Evolutionary conservation across 2,888 invertebrate genomes (phyloP), one percentile per base, ranked within the genome.

Genomic region (Oscheius sp.): DNA sequence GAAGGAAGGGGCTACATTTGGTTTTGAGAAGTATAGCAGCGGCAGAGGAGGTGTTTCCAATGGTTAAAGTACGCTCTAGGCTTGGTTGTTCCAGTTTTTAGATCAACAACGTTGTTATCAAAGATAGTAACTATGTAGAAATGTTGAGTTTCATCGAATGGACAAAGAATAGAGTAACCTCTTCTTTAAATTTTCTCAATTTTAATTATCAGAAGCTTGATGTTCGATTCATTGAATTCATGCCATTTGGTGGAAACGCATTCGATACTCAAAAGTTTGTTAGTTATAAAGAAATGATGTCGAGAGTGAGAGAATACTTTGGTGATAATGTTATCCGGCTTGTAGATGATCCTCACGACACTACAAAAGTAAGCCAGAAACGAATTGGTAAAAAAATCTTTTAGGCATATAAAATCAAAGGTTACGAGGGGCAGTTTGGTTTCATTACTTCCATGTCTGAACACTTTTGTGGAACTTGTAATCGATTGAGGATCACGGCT

Each of bases 391-490:
- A 5, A 51, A n/a, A 30, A 28, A 5, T 41, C 2, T 51, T 51
- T 3, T 67, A 92, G 92, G 92, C 93, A 1, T 96, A 92, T 89
- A 91, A 91, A 82, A 92, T 94, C 41, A 92, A 92, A 1, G 93
- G 92, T 5, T 92, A 91, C 88, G 83, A 86, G 49, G 98, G 98
- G 1, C 91, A 92, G 88, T 90, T 98, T 72, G 98, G 98, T 9
- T 98, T 98, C 88, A 97, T 99, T 80, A 94, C 95, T 2, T 97
- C 97, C 20, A 98, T 99, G 96, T 94, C 93, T 67, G 91, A 94
- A 82, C 92, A 87, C 86, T 98, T 99, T 89, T 98, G 98, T 88
- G 91, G 91, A 50, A 90, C 92, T 1, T 98, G 98, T 88, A 98
- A 97, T 89, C 91, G 98, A 6, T 88, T 99, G 74, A 89, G 98